A percentile compares a stretch with the other conserved stretches of the same genome.
phyloP scores from a whole-genome alignment of 1,140 invertebrate genomes.

The Drosophila tani region DNA sequence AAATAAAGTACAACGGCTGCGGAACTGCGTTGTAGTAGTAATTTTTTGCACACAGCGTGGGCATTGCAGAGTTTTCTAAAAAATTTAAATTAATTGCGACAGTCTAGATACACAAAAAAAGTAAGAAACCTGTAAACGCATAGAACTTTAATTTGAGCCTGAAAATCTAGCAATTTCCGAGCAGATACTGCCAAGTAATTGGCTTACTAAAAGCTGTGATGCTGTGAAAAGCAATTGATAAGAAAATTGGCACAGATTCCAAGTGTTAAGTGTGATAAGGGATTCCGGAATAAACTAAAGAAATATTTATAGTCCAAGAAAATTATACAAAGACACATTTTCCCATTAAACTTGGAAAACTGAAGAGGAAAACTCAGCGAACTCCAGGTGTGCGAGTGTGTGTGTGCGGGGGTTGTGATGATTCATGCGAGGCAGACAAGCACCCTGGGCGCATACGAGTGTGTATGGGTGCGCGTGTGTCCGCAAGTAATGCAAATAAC shows the following conservation, averaged over 20 bases:
- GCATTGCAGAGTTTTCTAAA: neutral
- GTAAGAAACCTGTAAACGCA: conserved; percentile 9
- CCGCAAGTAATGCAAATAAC: conserved; percentile 68
- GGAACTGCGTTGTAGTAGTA: conserved; percentile 57
- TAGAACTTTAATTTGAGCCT: neutral
- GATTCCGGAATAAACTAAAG: neutral
- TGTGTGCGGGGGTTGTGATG: conserved; percentile 59
- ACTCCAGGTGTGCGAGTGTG: conserved; percentile 12
- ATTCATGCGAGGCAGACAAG: conserved; percentile 66
- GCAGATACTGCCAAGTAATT: neutral
- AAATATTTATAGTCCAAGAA: neutral
- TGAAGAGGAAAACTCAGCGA: conserved; percentile 27
- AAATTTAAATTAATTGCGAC: conserved; percentile 5
- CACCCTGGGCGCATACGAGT: conserved; percentile 34
- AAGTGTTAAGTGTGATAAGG: neutral
- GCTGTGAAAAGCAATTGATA: conserved; percentile 7
- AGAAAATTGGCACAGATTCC: neutral
- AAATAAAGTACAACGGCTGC: conserved; percentile 63
- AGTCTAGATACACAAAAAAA: conserved; percentile 1
- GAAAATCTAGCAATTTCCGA: neutral
- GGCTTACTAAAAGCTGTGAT: neutral
- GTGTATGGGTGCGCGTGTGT: conserved; percentile 25
- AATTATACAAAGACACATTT: neutral
- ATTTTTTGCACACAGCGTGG: conserved; percentile 24
- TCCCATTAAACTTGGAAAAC: conserved; percentile 28